phyloP scores from a whole-genome alignment of 2,797 vertebrate species.

The Lagorchestes hirsutus region DNA sequence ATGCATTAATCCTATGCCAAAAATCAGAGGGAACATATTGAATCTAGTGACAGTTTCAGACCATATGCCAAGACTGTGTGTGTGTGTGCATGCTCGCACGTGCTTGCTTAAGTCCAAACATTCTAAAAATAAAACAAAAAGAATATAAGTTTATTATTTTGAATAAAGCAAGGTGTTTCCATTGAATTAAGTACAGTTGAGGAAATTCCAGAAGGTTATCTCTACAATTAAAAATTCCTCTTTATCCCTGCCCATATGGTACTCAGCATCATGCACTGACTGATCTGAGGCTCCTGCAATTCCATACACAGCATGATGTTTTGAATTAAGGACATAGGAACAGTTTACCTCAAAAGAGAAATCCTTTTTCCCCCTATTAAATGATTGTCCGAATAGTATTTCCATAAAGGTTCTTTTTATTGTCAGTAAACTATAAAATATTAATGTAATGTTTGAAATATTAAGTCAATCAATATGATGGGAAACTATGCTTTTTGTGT shows the following conservation, averaged over 20 bases:
- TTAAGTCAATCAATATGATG: conserved; percentile 17
- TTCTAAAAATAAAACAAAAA: not conserved
- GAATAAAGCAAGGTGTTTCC: not conserved
- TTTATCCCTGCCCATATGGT: not conserved
- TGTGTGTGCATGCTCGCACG: accelerated
- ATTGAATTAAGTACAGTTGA: not conserved
- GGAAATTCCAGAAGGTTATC: not conserved
- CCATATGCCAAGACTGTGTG: not conserved
- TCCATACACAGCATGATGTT: conserved; percentile 41
- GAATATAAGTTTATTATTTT: conserved; percentile 14
- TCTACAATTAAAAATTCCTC: not conserved
- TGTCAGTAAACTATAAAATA: conserved; percentile 4
- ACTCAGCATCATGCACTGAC: not conserved
- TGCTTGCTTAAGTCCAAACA: not conserved
- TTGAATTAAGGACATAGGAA: conserved; percentile 58
- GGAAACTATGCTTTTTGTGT: not conserved
- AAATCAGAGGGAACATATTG: not conserved
- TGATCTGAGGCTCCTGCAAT: not conserved
- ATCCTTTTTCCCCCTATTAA: not conserved
- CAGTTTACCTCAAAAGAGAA: accelerated
- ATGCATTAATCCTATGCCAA: not conserved
- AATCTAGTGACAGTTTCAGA: not conserved
- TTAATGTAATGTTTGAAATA: not conserved
- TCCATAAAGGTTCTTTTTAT: not conserved
- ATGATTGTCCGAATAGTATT: not conserved